Evolutionary conservation across 2,113 vertebrate genomes (phyloP).

Genomic region (Anarhynchus alexandrinus): DNA sequence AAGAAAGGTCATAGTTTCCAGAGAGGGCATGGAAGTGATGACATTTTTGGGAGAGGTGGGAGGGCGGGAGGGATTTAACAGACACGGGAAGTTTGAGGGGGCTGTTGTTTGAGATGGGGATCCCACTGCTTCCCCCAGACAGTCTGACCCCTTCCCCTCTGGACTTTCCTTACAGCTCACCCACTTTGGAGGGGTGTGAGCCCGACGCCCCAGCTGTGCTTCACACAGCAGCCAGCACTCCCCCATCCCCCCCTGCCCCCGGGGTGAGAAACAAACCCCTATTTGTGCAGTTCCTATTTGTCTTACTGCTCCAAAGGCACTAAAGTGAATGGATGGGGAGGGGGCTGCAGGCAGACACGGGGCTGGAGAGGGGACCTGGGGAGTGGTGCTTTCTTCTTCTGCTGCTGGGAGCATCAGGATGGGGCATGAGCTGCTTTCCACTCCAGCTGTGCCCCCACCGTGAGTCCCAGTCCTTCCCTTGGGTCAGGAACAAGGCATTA

Average conservation of each 20-base stretch:
- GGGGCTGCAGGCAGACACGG: neutral
- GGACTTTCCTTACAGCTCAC: neutral
- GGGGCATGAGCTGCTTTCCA: neutral
- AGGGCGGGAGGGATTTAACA: neutral
- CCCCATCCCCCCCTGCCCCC: too few species aligned
- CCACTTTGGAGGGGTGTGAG: neutral
- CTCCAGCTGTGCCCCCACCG: neutral
- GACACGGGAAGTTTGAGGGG: neutral
- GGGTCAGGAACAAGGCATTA: neutral
- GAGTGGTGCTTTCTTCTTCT: neutral
- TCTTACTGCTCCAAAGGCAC: rapidly evolving
- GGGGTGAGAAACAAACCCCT: rapidly evolving
- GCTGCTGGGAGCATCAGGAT: neutral
- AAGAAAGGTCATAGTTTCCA: neutral
- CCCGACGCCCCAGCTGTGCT: neutral
- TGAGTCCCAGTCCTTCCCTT: neutral
- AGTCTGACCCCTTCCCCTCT: neutral
- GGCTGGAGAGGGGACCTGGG: neutral
- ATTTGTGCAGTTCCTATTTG: neutral
- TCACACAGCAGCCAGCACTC: neutral
- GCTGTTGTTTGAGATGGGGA: neutral
- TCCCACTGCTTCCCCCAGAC: neutral
- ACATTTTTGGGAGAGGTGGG: neutral
- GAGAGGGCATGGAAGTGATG: neutral
- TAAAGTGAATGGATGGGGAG: neutral